Percentiles rank a stretch among this genome's conserved stretches.
Conservation (phyloP, 1,140 invertebrate species). For the Druon quercuslanigerum region DNA sequence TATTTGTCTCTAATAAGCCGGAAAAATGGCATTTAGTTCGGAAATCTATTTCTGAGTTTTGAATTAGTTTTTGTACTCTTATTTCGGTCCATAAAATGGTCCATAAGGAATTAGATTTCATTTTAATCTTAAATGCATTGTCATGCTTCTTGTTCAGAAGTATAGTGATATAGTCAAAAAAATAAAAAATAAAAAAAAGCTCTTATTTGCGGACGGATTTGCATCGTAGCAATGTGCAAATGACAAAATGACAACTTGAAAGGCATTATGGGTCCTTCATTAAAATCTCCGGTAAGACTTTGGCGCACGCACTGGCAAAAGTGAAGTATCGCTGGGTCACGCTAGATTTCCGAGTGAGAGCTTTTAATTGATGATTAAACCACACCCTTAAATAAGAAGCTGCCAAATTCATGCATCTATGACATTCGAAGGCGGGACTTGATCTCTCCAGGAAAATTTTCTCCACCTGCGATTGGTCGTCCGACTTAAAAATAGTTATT, state of each 20-base stretch:
- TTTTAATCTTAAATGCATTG: too few relatives aligned
- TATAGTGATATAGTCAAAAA: neutral
- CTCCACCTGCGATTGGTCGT: conserved; percentile 62
- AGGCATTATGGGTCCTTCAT: conserved; percentile 35
- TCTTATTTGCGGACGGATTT: conserved; percentile 17
- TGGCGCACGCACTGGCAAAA: neutral
- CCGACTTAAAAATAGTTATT: conserved; percentile 68
- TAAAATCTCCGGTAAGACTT: conserved; percentile 45
- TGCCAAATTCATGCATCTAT: conserved; percentile 56
- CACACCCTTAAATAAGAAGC: conserved; percentile 60
- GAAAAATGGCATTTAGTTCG: too few relatives aligned
- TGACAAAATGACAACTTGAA: conserved; percentile 22
- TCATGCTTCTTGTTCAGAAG: neutral
- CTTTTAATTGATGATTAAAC: conserved; percentile 61
- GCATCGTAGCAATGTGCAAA: conserved; percentile 12
- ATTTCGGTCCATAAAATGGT: too few relatives aligned
- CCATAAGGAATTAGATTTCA: too few relatives aligned
- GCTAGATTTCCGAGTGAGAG: conserved; percentile 35
- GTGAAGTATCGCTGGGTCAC: conserved; percentile 35
- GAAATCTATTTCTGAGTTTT: too few relatives aligned
- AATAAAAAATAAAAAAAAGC: neutral
- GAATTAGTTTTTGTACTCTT: too few relatives aligned
- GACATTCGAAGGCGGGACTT: conserved; percentile 63
- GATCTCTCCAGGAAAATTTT: conserved; percentile 57
- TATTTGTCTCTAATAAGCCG: too few relatives aligned